Evolutionary conservation across 2,797 vertebrate species (phyloP), one percentile per base, ranked within the genome.

Genomic region (Acanthopagrus latus): DNA sequence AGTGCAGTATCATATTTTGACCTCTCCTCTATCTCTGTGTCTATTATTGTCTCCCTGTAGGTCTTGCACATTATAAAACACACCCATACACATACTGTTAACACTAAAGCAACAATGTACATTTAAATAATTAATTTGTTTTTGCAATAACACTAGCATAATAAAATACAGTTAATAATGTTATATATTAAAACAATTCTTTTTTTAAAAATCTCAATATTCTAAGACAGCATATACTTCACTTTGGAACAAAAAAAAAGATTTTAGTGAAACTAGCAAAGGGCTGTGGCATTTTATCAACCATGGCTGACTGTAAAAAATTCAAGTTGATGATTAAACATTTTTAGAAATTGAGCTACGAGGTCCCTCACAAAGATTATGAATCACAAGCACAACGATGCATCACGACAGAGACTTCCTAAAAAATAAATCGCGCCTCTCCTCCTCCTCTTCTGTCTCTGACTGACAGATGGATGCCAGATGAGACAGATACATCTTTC

Each of bases 391-490:
- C 48, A 78, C 46, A 74, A 76, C 59, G 18, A 23, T 27, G 14
- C 63, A 79, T 78, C 38, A 62, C 43, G 38, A 51, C 52, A 72
- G 59, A 80, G 57, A 59, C 59, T 56, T 71, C 14, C 33, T 63
- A 29, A 67, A 47, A 59, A 60, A 65, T 64, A 0, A 64, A 71
- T 56, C 1, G 2, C 14, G 60, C 63, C 12, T 44, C 43, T 44
- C 75, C 44, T 74, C 66, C 57, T 63, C 51, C 50, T 67, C 47
- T 9, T 43, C 29, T 50, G 52, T 70, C 18, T 63, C 69, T 81
- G 82, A 78, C 70, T 88, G 90, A 86, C 78, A 89, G 79, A 83
- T 87, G 78, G 72, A 86, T 80, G 74, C 74, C 81, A 90, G 79
- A 87, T 80, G 69, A 88, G 80, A 84, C 74, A 74, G 75, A 83